phyloP scores from a whole-genome alignment of 2,888 invertebrate species.

The Polymixis lichenea region DNA sequence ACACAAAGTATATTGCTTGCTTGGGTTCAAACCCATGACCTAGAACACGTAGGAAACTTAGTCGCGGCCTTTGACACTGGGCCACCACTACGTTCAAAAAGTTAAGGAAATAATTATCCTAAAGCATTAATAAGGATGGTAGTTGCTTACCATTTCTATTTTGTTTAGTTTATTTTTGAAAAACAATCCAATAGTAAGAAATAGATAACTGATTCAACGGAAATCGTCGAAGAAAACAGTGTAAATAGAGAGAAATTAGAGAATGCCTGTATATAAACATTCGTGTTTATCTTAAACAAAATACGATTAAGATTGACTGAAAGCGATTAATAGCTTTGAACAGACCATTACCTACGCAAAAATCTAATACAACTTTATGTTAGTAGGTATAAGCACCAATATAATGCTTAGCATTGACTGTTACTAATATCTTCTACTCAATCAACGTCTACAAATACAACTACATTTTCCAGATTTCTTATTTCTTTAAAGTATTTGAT shows the following conservation, averaged over 20 bases:
- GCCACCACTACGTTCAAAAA: not conserved
- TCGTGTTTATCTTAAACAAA: conserved; percentile 39
- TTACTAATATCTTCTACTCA: conserved; percentile 53
- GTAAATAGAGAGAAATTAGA: conserved; percentile 6
- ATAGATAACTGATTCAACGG: not conserved
- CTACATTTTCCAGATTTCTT: conserved; percentile 60
- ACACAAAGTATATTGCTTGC: too few species aligned
- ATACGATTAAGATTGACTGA: conserved; percentile 51
- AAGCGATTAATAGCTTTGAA: conserved; percentile 35
- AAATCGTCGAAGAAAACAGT: conserved; percentile 14
- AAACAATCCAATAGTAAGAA: not conserved
- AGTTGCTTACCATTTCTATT: not conserved
- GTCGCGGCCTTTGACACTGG: too few species aligned
- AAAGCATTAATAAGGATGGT: not conserved
- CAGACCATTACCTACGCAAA: conserved; percentile 18
- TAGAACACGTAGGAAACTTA: too few species aligned
- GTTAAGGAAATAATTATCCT: not conserved
- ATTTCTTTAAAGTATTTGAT: conserved; percentile 2
- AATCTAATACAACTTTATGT: conserved; percentile 18
- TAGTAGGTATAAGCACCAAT: conserved; percentile 36
- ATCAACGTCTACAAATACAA: conserved; percentile 54
- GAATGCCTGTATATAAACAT: conserved; percentile 15
- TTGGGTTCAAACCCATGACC: too few species aligned
- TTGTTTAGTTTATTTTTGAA: not conserved
- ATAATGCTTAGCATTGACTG: conserved; percentile 42